Conservation (phyloP, 1,140 invertebrate genomes). For the Lepidurus arcticus region DNA sequence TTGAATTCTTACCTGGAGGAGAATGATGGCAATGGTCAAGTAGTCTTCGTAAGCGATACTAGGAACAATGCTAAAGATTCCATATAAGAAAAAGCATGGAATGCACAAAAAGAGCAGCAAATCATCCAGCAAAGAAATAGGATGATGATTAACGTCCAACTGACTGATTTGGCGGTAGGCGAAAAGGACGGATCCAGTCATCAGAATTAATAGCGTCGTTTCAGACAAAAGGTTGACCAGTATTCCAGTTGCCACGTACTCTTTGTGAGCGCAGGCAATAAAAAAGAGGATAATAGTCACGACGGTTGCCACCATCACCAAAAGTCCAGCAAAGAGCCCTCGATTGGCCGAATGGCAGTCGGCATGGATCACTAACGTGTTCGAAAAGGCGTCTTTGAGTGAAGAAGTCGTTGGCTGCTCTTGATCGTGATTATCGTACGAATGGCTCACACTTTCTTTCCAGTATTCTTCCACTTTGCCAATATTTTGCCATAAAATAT, state of each 20-base stretch:
- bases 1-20: slow-evolving; percentile 51
- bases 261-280: slow-evolving; percentile 54
- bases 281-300: slow-evolving; percentile 64
- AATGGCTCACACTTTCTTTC: slow-evolving; percentile 35
- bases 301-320: slow-evolving; percentile 56
- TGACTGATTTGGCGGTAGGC: slow-evolving; percentile 55
- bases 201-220: slow-evolving; percentile 44
- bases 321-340: slow-evolving; percentile 60
- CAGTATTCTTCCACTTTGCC: slow-evolving; percentile 49
- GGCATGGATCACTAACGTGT: slow-evolving; percentile 58
- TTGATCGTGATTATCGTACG: slow-evolving; percentile 37
- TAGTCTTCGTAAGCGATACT: slow-evolving; percentile 51
- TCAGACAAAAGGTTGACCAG: slow-evolving; percentile 41
- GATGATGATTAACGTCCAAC: slow-evolving; percentile 58
- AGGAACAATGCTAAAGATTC: slow-evolving; percentile 58
- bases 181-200: slow-evolving; percentile 52
- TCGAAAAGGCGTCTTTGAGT: slow-evolving; percentile 38
- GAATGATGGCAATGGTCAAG: slow-evolving; percentile 49
- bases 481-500: slow-evolving; percentile 65
- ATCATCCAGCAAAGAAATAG: slow-evolving; percentile 62
- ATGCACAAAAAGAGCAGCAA: slow-evolving; percentile 63
- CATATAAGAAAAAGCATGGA: slow-evolving; percentile 65
- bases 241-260: slow-evolving; percentile 38
- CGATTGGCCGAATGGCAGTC: slow-evolving; percentile 67
- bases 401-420: slow-evolving; percentile 32